phyloP scores from a whole-genome alignment of 2,113 vertebrate species.

The Oenanthe oenanthe region DNA sequence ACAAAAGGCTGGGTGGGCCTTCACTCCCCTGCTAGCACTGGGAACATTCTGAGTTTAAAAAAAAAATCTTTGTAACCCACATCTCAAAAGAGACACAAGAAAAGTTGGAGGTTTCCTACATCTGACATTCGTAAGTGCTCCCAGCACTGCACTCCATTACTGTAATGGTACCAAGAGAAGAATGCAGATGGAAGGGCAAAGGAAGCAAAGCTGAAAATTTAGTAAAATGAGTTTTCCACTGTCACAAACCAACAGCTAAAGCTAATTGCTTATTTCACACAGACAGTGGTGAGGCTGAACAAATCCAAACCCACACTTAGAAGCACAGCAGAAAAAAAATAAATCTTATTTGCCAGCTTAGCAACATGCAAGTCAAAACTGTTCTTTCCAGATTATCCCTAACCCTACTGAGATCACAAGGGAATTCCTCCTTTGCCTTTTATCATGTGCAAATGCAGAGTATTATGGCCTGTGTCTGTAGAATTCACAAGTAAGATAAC shows the following conservation, averaged over 20 bases:
- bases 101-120: not conserved
- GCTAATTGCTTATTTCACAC: not conserved
- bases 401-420: not conserved
- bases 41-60: not conserved
- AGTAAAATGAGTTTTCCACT: not conserved
- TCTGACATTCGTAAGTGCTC: not conserved
- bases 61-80: not conserved
- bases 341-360: not conserved
- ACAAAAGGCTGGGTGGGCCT: not conserved
- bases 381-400: not conserved
- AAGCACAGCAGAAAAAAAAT: too few relatives aligned
- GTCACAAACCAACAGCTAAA: not conserved
- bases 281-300: accelerated
- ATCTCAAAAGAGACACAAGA: not conserved
- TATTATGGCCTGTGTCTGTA: not conserved
- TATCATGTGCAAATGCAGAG: not conserved
- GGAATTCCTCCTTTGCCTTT: not conserved
- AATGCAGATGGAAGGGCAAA: not conserved
- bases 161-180: not conserved
- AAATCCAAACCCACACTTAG: not conserved
- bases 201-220: not conserved
- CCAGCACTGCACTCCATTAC: accelerated
- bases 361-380: not conserved
- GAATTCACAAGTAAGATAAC: not conserved
- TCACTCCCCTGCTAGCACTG: not conserved